phyloP scores from a whole-genome alignment of 2,113 vertebrate genomes.

The Pleuronectes platessa region DNA sequence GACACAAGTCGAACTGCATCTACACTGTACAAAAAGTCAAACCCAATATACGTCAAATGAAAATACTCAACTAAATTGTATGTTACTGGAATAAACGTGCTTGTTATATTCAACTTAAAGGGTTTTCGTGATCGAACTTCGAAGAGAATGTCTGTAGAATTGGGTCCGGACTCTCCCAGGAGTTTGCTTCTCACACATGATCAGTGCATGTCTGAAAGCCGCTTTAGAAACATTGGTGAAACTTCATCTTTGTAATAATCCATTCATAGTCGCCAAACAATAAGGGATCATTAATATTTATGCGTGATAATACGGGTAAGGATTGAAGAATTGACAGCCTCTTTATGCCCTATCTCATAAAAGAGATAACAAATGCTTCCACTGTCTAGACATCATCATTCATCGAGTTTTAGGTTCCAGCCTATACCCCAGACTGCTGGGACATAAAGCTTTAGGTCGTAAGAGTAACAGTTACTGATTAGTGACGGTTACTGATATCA shows the following conservation, averaged over 20 bases:
- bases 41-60: background rate
- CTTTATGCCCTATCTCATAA: background rate
- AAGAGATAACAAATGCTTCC: constrained; percentile 12
- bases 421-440: background rate
- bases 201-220: no score
- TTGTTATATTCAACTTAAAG: no score
- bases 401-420: constrained; percentile 38
- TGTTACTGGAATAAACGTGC: background rate
- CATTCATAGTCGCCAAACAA: background rate
- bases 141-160: no score
- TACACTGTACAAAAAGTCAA: background rate
- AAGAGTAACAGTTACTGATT: constrained; percentile 45
- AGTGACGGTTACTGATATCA: constrained; percentile 38
- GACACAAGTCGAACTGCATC: background rate
- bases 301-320: background rate
- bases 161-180: no score
- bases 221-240: no score
- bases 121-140: no score
- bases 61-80: background rate
- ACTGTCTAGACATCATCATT: constrained; percentile 43
- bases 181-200: no score
- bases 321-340: constrained; percentile 11
- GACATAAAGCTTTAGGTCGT: constrained; percentile 22
- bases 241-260: no score
- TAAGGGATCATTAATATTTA: background rate